Base-by-base conservation (phyloP, 2,797 vertebrate genomes). In the Jordanella pulchra region DNA sequence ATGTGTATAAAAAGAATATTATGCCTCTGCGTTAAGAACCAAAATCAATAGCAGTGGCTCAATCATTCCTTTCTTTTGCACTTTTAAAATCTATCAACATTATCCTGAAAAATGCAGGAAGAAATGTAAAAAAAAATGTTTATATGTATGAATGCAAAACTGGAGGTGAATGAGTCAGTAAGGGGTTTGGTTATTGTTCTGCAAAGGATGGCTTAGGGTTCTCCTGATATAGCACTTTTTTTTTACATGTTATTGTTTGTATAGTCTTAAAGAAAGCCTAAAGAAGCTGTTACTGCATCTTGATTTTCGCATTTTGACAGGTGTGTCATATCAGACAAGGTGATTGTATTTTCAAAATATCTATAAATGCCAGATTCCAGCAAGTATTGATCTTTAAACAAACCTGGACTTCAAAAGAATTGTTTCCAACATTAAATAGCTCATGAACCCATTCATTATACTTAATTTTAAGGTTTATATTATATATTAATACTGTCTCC, bases 291-390 rank as follows among this genome's bases (percentile, higher is more conserved):
- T 10, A 27, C 51, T 66, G 83, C 86, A 89, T 84, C 87, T 86
- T 88, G 81, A 86, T 58, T 80, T 64, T 80, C 65, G 55, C 72
- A 25, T 64, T 71, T 42, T 73, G 84, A 86, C 10, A 28, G 80
- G 77, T 73, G 28, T 84, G 80, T 81, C 73, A 83, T 86, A 84
- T 87, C 77, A 72, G 90, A 91, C 89, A 71, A 78, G 73, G 77
- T 88, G 89, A 92, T 92, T 93, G 89, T 92, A 91, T 84, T 85
- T 80, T 78, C 73, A 71, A 83, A 78, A 86, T 71, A 27, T 1
- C 76, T 7, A 23, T 21, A 60, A 27, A 32, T 69, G 55, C 67
- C 51, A 72, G 42, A 56, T 81, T 82, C 63, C 47, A 72, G 68
- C 67, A 65, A 72, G 42, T 81, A 65, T 72, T 72, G 54, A 75